These are phyloP conservation scores for Colletes gigas DNA, from an alignment of 1,140 invertebrate genomes.

Conservation along the genomic window DNA sequence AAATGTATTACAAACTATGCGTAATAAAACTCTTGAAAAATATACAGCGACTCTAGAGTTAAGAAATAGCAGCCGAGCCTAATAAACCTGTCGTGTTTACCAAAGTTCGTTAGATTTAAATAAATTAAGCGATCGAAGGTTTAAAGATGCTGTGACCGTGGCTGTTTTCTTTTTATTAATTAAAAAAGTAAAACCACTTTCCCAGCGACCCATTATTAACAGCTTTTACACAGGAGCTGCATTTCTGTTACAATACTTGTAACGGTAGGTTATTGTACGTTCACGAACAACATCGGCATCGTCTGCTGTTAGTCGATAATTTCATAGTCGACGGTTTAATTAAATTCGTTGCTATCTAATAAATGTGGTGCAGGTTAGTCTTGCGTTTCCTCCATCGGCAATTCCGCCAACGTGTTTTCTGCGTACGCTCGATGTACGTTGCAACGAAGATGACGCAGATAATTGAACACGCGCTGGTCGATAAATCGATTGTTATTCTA, in stretches of 20 bases:
- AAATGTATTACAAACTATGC: too few relatives aligned
- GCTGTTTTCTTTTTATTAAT: too few relatives aligned
- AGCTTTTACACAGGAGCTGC: neutral
- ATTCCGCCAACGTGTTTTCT: slow-evolving; percentile 1
- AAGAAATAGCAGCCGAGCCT: too few relatives aligned
- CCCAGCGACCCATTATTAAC: neutral
- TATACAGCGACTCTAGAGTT: too few relatives aligned
- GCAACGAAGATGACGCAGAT: neutral
- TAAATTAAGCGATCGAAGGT: too few relatives aligned
- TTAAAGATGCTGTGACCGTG: too few relatives aligned
- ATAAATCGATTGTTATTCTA: neutral
- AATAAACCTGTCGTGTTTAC: too few relatives aligned
- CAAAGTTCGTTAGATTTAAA: too few relatives aligned
- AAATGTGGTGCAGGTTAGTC: neutral
- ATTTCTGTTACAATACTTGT: neutral
- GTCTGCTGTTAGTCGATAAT: neutral
- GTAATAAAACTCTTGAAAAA: neutral
- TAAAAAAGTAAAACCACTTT: too few relatives aligned
- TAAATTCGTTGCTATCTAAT: slow-evolving; percentile 34
- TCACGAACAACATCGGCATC: neutral
- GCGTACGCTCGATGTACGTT: neutral
- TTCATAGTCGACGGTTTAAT: slow-evolving; percentile 26
- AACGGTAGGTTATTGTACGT: neutral
- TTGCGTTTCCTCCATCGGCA: neutral
- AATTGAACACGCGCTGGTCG: neutral